Base-by-base conservation (phyloP, 2,888 invertebrate genomes). In the Ophion slaviceki region DNA sequence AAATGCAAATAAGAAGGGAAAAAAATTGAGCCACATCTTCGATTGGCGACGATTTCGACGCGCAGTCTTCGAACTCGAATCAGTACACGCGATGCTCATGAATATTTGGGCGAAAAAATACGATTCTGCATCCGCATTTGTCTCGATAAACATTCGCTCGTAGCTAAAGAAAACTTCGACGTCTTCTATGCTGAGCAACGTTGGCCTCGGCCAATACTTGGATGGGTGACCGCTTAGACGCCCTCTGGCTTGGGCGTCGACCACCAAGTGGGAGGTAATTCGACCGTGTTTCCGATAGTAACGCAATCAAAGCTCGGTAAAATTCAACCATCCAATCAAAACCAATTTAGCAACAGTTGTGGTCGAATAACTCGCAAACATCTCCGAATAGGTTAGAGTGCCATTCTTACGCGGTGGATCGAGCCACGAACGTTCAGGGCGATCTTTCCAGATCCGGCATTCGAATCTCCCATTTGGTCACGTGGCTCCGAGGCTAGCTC, bases 391-490 rank as follows among this genome's bases (percentile, higher is more conserved):
- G 0, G n/a, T 57, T 5, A 70, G 36, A 36, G n/a, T 20, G 4
- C 0, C 20, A 7, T 36, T 77, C 36, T 36, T 40, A 17, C 47
- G 11, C 62, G 32, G 8, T n/a, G 7, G 4, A 40, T 7, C 59
- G 32, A 59, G 32, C 72, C n/a, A 28, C 17, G 57, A 40, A 72
- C 71, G 64, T 36, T 61, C 62, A 1, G 10, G 36, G 11, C 64
- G 70, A 24, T 66, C 32, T 70, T 64, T 53, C 70, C 78, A 45
- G 32, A 47, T 75, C 85, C 59, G 62, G 82, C 85, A 70, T 85
- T 85, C 78, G 79, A 82, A 75, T 85, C 85, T 79, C 85, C 75
- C 20, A 82, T 79, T 85, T 6, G n/a, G 72, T 14, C 40, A 17
- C 32, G 20, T 20, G 14, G 20, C 57, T 53, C 47, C 20, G 4